Conservation (phyloP, 35 echinoderm and acorn worm genomes). For the Ptychodera flava region DNA sequence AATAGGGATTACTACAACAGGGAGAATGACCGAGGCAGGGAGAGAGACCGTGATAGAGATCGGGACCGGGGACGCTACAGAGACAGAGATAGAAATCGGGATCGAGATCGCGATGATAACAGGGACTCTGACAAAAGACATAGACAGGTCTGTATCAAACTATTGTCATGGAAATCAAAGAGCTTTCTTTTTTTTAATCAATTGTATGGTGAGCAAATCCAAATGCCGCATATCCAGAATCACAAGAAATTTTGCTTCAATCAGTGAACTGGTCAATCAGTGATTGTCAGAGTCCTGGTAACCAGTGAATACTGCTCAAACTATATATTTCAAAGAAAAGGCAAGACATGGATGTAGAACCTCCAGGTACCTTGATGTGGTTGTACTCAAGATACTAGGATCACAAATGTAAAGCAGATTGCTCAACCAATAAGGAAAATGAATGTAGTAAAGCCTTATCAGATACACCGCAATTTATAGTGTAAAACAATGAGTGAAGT, state of each 20-base stretch:
- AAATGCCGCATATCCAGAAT: neutral
- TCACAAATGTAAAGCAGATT: too few relatives aligned
- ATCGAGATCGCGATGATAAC: neutral
- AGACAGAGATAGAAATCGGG: slow-evolving; percentile 4
- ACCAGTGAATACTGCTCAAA: neutral
- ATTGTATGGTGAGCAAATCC: neutral
- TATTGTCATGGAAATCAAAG: neutral
- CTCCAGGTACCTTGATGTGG: too few relatives aligned
- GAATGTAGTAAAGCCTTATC: too few relatives aligned
- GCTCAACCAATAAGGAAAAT: too few relatives aligned
- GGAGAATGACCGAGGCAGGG: too few relatives aligned
- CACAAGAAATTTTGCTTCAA: neutral
- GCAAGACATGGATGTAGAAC: too few relatives aligned
- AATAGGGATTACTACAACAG: neutral
- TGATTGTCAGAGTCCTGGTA: neutral
- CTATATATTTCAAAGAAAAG: neutral
- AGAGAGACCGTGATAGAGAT: neutral
- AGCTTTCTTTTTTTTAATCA: neutral
- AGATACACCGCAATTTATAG: too few relatives aligned
- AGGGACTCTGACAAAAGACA: neutral
- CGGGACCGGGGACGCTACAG: neutral
- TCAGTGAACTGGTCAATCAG: neutral
- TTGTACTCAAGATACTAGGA: too few relatives aligned
- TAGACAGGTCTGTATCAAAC: neutral
- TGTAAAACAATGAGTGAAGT: too few relatives aligned